Percentiles rank a stretch among this genome's conserved stretches.
Evolutionary conservation across 2,113 vertebrate genomes (phyloP).

Genomic region (Eurypyga helias): DNA sequence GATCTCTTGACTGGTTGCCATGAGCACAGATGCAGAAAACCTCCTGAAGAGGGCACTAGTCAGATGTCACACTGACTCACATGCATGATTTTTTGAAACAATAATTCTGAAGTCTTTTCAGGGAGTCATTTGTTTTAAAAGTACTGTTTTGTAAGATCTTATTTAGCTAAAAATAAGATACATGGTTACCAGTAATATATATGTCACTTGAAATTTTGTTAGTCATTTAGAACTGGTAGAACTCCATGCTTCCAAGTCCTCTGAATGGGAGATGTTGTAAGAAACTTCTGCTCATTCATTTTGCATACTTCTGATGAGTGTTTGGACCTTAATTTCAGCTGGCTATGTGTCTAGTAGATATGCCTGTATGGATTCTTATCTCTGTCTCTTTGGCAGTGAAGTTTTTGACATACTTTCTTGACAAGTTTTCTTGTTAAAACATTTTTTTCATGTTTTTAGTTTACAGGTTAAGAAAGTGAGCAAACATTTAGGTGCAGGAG

Average conservation of each 20-base stretch:
- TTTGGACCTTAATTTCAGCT: neutral
- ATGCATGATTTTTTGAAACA: neutral
- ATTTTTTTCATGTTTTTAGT: neutral
- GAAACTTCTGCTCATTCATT: neutral
- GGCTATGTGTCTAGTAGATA: neutral
- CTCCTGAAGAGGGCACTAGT: constrained; percentile 26
- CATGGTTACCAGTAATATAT: neutral
- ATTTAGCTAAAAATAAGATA: neutral
- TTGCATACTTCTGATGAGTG: neutral
- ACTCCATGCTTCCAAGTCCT: neutral
- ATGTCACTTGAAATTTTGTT: neutral
- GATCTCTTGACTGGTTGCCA: neutral
- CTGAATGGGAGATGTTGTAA: neutral
- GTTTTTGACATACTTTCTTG: neutral
- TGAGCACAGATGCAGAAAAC: neutral
- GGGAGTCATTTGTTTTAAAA: neutral
- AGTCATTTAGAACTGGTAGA: neutral
- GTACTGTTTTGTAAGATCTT: neutral
- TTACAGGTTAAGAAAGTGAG: neutral
- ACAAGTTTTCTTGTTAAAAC: neutral
- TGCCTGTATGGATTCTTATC: neutral
- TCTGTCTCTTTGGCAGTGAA: neutral
- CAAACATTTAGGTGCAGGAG: neutral
- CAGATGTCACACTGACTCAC: neutral
- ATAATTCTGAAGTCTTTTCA: neutral